phyloP scores from a whole-genome alignment of 2,113 vertebrate genomes.

The Sigmodon hispidus region DNA sequence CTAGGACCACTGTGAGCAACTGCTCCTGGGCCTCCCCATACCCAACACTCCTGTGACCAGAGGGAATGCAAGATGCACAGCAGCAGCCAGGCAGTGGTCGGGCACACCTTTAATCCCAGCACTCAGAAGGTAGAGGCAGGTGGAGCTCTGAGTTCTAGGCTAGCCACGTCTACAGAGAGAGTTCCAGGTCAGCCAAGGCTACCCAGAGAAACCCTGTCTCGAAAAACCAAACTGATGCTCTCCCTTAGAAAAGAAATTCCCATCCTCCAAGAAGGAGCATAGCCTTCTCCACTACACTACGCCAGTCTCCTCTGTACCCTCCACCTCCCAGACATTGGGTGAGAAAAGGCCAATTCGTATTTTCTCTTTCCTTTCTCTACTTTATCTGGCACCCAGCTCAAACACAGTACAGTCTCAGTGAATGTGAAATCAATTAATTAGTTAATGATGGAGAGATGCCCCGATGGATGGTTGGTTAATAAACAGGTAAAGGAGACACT shows the following conservation, averaged over 20 bases:
- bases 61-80: conserved; percentile 44
- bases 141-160: neutral
- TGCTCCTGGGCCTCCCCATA: neutral
- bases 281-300: neutral
- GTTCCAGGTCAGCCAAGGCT: neutral
- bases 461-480: neutral
- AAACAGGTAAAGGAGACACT: neutral
- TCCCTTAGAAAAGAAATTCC: conserved; percentile 50
- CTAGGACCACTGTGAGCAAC: neutral
- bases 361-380: neutral
- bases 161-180: neutral
- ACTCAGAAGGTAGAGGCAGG: neutral
- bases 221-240: conserved; percentile 56
- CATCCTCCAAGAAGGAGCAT: neutral
- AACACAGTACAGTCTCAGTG: neutral
- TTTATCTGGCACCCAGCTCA: neutral
- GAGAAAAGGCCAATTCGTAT: neutral
- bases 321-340: neutral
- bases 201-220: neutral
- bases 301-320: neutral
- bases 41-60: conserved; percentile 10
- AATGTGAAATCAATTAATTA: neutral
- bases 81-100: neutral
- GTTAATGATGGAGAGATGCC: neutral
- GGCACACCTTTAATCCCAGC: neutral